These are phyloP conservation scores for Rhopilema esculentum DNA, from an alignment of 30 jellyfish, hydroid and myxozoan genomes.

Conservation along the genomic window DNA sequence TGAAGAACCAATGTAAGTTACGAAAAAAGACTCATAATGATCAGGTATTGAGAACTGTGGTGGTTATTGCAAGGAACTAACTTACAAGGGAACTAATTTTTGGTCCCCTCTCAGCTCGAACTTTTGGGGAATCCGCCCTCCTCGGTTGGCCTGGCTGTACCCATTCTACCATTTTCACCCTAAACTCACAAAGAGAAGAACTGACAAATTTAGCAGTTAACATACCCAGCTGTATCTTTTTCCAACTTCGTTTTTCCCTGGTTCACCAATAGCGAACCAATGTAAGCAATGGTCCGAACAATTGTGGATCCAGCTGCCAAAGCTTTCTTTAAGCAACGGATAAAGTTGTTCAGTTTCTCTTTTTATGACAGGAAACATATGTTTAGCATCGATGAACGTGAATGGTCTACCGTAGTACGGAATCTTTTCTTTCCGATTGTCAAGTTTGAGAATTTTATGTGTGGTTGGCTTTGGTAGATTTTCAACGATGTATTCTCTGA, in stretches of 20 bases:
- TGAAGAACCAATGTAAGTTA: no score
- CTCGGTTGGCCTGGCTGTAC: no score
- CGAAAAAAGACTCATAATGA: no score
- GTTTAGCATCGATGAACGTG: constrained; percentile 17
- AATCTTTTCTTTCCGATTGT: constrained; percentile 29
- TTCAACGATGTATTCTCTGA: constrained; percentile 64
- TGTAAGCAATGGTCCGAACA: constrained; percentile 52
- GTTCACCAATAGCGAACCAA: constrained; percentile 38
- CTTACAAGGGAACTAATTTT: no score
- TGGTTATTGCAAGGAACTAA: no score
- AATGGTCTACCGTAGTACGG: constrained; percentile 59
- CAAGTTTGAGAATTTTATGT: constrained; percentile 8
- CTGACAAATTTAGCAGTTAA: no score
- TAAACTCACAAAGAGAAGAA: no score
- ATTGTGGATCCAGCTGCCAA: constrained; percentile 64
- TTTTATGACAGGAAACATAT: not conserved
- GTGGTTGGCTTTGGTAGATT: constrained; percentile 57
- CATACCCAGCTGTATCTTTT: constrained; percentile 67
- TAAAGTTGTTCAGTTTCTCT: constrained; percentile 30
- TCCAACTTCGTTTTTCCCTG: constrained; percentile 48
- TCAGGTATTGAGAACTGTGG: no score
- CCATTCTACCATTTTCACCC: no score
- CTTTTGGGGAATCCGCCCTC: no score
- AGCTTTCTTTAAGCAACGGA: constrained; percentile 68
- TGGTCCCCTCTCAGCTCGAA: no score